phyloP scores from a whole-genome alignment of 2,797 vertebrate species.

The Sylvilagus floridanus region DNA sequence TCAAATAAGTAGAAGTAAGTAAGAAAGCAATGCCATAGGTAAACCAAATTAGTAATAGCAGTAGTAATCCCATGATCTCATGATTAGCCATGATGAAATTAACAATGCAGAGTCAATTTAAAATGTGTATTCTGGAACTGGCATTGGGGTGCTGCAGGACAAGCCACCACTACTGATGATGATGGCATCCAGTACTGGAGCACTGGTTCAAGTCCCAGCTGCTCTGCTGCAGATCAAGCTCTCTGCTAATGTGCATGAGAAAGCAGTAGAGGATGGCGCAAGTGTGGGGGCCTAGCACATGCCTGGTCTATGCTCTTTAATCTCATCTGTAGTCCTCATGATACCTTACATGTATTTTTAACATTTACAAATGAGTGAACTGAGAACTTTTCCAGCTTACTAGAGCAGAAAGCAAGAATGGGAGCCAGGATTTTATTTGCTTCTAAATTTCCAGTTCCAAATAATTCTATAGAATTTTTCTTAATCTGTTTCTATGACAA shows the following conservation, averaged over 20 bases:
- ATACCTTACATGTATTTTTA: slow-evolving; percentile 3
- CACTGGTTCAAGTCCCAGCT: too few species aligned
- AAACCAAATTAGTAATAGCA: neutral
- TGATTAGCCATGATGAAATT: neutral
- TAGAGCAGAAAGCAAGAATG: neutral
- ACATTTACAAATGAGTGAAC: slow-evolving; percentile 20
- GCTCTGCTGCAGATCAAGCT: too few species aligned
- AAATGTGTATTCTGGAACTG: neutral
- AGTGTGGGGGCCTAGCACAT: too few species aligned
- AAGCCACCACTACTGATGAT: too few species aligned
- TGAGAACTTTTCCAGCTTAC: slow-evolving; percentile 21
- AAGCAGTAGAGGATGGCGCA: too few species aligned
- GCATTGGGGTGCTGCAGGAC: too few species aligned
- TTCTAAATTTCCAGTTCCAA: neutral
- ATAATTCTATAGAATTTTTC: neutral
- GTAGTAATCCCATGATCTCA: neutral
- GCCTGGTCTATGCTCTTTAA: neutral
- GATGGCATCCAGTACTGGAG: too few species aligned
- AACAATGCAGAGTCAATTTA: neutral
- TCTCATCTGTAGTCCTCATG: neutral
- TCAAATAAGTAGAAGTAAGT: too few species aligned
- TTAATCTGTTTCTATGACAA: neutral
- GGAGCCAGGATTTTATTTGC: neutral
- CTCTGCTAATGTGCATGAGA: too few species aligned
- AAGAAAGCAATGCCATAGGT: neutral